Percentiles rank a stretch among this genome's conserved stretches.
These are phyloP conservation scores for Tretioscincus oriximinensis DNA, from an alignment of 2,113 vertebrate genomes.

Conservation along the genomic window DNA sequence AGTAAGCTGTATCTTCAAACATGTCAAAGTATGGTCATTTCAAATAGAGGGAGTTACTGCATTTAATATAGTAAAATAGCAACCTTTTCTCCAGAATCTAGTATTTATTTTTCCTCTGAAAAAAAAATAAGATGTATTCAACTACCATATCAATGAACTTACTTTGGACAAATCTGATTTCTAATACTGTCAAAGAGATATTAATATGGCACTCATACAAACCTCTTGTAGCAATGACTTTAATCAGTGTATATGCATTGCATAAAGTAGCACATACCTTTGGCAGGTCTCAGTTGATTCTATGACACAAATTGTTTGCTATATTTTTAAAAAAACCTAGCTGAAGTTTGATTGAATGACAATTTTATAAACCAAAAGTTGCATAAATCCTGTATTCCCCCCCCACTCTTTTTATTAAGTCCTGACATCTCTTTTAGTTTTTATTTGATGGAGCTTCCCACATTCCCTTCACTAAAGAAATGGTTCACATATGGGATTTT, in stretches of 20 bases:
- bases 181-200: not conserved
- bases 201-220: not conserved
- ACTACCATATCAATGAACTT: not conserved
- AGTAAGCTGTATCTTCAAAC: not conserved
- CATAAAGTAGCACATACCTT: not conserved
- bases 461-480: not conserved
- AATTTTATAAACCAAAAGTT: not conserved
- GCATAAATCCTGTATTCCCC: not conserved
- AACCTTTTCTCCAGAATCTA: not conserved
- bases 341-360: not conserved
- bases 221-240: not conserved
- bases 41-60: not conserved
- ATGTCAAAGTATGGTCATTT: not conserved
- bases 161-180: not conserved
- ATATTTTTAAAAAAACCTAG: not conserved
- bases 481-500: not conserved
- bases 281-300: not conserved
- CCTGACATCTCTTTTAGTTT: not conserved
- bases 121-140: not conserved
- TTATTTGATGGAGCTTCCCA: not conserved
- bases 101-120: not conserved
- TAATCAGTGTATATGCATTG: not conserved
- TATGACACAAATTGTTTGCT: not conserved
- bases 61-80: not conserved
- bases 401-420: not conserved